These are phyloP conservation scores for Diabrotica balteata DNA, from an alignment of 2,888 invertebrate species.

Conservation along the genomic window DNA sequence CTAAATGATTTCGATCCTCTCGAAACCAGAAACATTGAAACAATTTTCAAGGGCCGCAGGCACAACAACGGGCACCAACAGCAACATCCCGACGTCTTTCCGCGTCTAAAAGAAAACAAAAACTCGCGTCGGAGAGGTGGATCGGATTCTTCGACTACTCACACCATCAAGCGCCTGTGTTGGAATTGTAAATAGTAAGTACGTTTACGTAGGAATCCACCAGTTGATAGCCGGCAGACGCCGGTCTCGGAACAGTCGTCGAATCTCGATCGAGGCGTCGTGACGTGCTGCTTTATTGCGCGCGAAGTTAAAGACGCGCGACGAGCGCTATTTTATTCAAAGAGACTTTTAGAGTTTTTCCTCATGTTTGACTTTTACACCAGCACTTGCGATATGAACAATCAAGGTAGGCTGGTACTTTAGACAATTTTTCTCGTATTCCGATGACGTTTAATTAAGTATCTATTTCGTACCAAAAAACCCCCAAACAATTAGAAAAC, in stretches of 20 bases:
- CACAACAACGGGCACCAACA: too few species aligned
- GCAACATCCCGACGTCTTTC: background rate
- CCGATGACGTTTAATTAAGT: too few species aligned
- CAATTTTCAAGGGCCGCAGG: background rate
- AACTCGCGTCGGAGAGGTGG: constrained; percentile 4
- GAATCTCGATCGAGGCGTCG: constrained; percentile 29
- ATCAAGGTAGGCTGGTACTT: constrained; percentile 29
- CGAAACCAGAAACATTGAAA: background rate
- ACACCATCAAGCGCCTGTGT: too few species aligned
- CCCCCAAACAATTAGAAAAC: too few species aligned
- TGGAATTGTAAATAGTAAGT: too few species aligned
- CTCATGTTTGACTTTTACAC: constrained; percentile 35
- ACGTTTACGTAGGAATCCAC: constrained; percentile 33
- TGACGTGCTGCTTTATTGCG: constrained; percentile 24
- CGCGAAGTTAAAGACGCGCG: constrained; percentile 10
- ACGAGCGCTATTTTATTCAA: background rate
- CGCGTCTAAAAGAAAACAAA: background rate
- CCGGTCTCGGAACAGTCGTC: constrained; percentile 36
- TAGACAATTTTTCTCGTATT: too few species aligned
- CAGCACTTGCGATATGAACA: constrained; percentile 39
- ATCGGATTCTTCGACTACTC: too few species aligned
- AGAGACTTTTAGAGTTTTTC: background rate
- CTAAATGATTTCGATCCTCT: too few species aligned
- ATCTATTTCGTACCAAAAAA: too few species aligned
- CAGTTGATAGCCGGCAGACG: constrained; percentile 46